Evolutionary conservation across 2,888 invertebrate species (phyloP).

Genomic region (Allophyes oxyacanthae): DNA sequence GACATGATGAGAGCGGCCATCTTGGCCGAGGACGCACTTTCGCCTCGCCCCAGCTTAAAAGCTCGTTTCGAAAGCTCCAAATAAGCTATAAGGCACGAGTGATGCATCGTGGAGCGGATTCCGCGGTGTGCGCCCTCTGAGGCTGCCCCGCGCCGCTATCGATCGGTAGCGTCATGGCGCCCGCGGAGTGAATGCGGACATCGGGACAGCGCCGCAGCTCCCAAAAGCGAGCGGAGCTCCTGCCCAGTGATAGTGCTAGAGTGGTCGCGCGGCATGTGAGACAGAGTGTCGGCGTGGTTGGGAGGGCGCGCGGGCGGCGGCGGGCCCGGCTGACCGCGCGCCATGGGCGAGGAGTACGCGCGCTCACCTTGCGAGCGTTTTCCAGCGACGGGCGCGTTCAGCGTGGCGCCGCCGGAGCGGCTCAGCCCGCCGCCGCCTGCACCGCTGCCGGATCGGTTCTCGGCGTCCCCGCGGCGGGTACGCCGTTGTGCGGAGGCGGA

Average conservation of each 20-base stretch:
- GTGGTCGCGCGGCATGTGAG: constrained; percentile 85
- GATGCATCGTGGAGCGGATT: constrained; percentile 78
- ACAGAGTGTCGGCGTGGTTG: constrained; percentile 74
- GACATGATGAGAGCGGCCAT: constrained; percentile 87
- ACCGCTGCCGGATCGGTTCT: constrained; percentile 89
- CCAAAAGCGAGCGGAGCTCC: constrained; percentile 75
- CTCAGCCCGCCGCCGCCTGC: constrained; percentile 91
- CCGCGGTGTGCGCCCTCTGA: constrained; percentile 80
- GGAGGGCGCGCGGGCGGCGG: constrained; percentile 86
- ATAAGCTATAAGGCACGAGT: constrained; percentile 61
- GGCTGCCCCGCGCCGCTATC: constrained; percentile 85
- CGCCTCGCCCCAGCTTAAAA: constrained; percentile 87
- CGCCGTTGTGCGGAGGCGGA: constrained; percentile 91
- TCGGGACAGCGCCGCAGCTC: constrained; percentile 81
- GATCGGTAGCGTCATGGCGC: constrained; percentile 85
- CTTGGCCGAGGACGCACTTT: constrained; percentile 86
- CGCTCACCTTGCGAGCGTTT: constrained; percentile 88
- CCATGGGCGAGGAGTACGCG: constrained; percentile 88
- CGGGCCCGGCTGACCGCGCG: constrained; percentile 86
- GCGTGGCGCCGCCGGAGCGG: constrained; percentile 91
- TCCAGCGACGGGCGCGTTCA: constrained; percentile 89
- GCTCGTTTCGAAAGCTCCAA: constrained; percentile 73
- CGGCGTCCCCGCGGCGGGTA: constrained; percentile 90
- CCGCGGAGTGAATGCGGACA: constrained; percentile 88
- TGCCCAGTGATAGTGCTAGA: constrained; percentile 80